Evolutionary conservation across 2,113 vertebrate genomes (phyloP).

Genomic region (Myotis yumanensis): DNA sequence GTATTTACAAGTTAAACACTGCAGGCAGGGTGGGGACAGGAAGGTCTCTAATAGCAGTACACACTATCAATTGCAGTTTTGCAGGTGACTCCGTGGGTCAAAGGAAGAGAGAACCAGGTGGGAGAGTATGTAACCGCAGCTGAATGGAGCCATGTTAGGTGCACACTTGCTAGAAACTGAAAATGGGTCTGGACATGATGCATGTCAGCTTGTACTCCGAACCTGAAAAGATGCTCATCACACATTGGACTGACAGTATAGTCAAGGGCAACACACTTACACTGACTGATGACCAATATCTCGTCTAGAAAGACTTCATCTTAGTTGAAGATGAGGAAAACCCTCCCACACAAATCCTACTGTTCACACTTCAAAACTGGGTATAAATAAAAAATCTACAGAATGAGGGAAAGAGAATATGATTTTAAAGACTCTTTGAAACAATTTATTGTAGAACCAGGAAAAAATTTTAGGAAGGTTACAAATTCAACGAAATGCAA

Average conservation of each 20-base stretch:
- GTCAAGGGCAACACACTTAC: not conserved
- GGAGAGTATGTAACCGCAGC: constrained; percentile 2
- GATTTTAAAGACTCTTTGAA: not conserved
- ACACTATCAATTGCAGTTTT: not conserved
- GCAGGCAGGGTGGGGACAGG: constrained; percentile 50
- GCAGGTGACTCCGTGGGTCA: constrained; percentile 24
- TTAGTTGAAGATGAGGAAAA: not conserved
- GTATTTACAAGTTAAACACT: constrained; percentile 45
- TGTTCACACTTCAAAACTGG: not conserved
- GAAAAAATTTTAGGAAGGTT: not conserved
- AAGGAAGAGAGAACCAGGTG: not conserved
- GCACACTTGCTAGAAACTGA: not conserved
- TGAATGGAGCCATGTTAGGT: not conserved
- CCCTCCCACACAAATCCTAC: not conserved
- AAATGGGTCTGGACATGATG: not conserved
- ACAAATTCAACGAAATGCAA: not conserved
- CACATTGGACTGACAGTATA: not conserved
- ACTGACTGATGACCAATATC: not conserved
- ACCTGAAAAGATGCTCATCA: not conserved
- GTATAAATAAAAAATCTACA: not conserved
- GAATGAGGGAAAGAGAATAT: not conserved
- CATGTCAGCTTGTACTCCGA: not conserved
- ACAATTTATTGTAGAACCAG: not conserved
- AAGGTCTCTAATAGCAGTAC: constrained; percentile 44
- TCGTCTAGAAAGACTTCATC: not conserved